A percentile compares a stretch with the other conserved stretches of the same genome.
These are phyloP conservation scores for Bubo bubo DNA, from an alignment of 2,113 vertebrate species.

Conservation along the genomic window DNA sequence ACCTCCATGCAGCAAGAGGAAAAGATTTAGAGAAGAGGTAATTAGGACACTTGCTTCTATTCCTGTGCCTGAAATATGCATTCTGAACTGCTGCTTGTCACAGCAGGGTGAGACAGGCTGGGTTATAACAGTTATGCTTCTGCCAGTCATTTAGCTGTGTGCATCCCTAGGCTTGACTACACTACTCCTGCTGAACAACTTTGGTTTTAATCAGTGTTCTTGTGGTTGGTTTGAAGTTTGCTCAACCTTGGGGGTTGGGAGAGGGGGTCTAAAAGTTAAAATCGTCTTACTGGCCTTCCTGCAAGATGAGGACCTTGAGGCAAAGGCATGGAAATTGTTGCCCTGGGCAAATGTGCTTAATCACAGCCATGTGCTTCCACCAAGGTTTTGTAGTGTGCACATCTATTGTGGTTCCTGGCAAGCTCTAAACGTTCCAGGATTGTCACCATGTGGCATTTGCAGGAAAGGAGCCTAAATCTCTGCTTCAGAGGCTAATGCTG, in stretches of 20 bases:
- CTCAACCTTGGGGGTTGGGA: background rate
- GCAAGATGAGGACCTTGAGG: background rate
- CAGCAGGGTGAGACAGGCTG: background rate
- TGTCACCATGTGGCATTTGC: background rate
- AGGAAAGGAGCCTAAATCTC: background rate
- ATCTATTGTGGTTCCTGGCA: background rate
- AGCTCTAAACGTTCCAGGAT: background rate
- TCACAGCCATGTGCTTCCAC: background rate
- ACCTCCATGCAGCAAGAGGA: conserved; percentile 9
- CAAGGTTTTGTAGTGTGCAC: background rate
- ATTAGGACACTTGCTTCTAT: conserved; percentile 57
- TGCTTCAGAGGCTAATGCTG: background rate
- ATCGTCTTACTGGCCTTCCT: background rate
- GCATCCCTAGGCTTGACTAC: background rate
- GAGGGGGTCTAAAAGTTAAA: background rate
- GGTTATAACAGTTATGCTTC: background rate
- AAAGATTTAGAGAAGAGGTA: conserved; percentile 41
- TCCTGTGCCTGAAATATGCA: conserved; percentile 27
- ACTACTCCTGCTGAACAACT: background rate
- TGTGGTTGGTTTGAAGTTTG: background rate
- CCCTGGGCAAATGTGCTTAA: background rate
- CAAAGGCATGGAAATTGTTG: background rate
- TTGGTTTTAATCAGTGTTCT: background rate
- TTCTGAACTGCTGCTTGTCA: conserved; percentile 29
- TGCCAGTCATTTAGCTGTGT: background rate